Evolutionary conservation across 92 coral and sea anemone genomes (phyloP).

Genomic region (Galaxea fascicularis): DNA sequence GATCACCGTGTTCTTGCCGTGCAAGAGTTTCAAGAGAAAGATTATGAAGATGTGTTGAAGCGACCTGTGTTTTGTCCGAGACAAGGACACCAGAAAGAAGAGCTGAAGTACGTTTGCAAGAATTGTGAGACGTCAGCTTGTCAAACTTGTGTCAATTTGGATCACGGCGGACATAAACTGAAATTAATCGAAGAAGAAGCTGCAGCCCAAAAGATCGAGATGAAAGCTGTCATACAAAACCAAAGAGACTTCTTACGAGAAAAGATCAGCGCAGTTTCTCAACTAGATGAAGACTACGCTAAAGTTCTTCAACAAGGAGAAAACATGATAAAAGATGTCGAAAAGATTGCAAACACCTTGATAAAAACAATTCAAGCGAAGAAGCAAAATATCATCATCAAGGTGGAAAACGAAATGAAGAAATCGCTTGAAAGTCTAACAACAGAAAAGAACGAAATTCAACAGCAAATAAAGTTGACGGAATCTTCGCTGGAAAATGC

Average conservation of each 20-base stretch:
- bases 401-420: not conserved
- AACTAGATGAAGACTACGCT: not conserved
- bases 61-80: not conserved
- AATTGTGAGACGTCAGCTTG: not conserved
- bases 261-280: not conserved
- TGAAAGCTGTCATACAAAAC: not conserved
- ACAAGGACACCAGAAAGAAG: not conserved
- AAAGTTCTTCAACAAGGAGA: not conserved
- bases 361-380: constrained; percentile 1
- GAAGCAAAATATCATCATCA: not conserved
- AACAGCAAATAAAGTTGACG: not conserved
- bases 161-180: not conserved
- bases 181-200: not conserved
- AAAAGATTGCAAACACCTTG: not conserved
- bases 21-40: not conserved
- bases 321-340: not conserved
- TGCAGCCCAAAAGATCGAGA: not conserved
- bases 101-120: not conserved
- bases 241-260: not conserved
- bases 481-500: not conserved
- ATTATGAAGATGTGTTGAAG: not conserved
- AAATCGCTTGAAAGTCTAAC: not conserved
- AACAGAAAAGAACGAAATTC: not conserved
- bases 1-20: not conserved
- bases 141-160: not conserved